phyloP scores from a whole-genome alignment of 2,113 vertebrate species.

The Calonectris borealis region DNA sequence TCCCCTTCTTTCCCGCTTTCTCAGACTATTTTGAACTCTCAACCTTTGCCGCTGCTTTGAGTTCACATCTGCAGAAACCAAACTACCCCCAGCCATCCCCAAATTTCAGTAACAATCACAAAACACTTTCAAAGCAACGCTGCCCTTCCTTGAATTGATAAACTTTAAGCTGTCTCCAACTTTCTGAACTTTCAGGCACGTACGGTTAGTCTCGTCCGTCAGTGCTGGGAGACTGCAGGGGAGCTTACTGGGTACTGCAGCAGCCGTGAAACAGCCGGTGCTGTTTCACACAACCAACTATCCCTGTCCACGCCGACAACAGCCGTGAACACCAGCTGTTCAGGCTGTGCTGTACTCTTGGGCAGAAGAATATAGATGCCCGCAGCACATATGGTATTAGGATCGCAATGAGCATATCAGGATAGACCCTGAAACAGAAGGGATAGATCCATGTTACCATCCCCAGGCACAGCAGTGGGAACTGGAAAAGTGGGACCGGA shows the following conservation, averaged over 20 bases:
- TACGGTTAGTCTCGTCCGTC: accelerated
- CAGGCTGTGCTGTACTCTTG: background rate
- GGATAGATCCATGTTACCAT: background rate
- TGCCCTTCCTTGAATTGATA: background rate
- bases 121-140: background rate
- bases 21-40: conserved; percentile 33
- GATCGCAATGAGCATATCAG: accelerated
- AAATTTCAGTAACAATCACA: background rate
- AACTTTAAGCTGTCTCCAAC: background rate
- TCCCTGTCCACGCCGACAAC: background rate
- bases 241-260: background rate
- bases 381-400: accelerated
- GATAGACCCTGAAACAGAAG: background rate
- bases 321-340: background rate
- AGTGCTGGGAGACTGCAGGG: background rate
- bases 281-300: background rate
- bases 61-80: conserved; percentile 2
- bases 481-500: background rate
- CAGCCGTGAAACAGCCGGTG: background rate
- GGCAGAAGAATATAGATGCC: background rate
- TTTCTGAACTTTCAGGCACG: background rate
- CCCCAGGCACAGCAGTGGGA: background rate
- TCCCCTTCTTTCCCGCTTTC: background rate
- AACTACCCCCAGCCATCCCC: background rate
- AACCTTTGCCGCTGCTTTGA: conserved; percentile 28